phyloP scores from a whole-genome alignment of 2,797 vertebrate species.

The Enteromius radiatus region DNA sequence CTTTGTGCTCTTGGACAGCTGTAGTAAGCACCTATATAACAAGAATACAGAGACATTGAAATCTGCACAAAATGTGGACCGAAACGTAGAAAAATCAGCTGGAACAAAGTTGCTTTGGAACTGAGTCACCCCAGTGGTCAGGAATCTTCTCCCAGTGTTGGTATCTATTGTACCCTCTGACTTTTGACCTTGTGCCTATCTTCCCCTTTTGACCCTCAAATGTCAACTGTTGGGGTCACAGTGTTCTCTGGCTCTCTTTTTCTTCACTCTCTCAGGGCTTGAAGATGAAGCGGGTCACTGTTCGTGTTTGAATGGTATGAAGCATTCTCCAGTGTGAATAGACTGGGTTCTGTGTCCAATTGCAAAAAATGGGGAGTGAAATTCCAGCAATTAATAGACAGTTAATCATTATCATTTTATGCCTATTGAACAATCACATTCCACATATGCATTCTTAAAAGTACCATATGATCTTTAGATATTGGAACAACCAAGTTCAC shows the following conservation, averaged over 20 bases:
- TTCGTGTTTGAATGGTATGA: slow-evolving; percentile 46
- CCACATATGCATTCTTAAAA: background rate
- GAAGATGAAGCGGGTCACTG: slow-evolving; percentile 53
- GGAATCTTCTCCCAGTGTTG: slow-evolving; percentile 44
- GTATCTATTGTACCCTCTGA: slow-evolving; percentile 50
- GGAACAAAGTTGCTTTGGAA: slow-evolving; percentile 29
- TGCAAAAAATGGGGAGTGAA: slow-evolving; percentile 41
- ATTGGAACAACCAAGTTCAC: background rate
- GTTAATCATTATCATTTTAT: slow-evolving; percentile 42
- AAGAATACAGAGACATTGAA: slow-evolving; percentile 27
- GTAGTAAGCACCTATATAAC: background rate
- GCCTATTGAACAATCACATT: background rate
- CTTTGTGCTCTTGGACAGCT: background rate
- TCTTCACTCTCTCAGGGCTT: slow-evolving; percentile 37
- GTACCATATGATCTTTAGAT: background rate
- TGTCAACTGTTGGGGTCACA: slow-evolving; percentile 55
- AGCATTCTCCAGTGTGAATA: slow-evolving; percentile 24
- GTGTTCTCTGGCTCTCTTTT: slow-evolving; percentile 52
- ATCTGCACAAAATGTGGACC: slow-evolving; percentile 30
- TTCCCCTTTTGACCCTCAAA: slow-evolving; percentile 53
- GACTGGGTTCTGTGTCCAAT: slow-evolving; percentile 38
- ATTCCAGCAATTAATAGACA: slow-evolving; percentile 48
- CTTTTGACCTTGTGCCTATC: slow-evolving; percentile 53
- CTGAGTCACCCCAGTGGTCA: slow-evolving; percentile 32
- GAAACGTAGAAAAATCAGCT: slow-evolving; percentile 20